Conservation (phyloP, 2,888 invertebrate species). For the Euphydryas editha region DNA sequence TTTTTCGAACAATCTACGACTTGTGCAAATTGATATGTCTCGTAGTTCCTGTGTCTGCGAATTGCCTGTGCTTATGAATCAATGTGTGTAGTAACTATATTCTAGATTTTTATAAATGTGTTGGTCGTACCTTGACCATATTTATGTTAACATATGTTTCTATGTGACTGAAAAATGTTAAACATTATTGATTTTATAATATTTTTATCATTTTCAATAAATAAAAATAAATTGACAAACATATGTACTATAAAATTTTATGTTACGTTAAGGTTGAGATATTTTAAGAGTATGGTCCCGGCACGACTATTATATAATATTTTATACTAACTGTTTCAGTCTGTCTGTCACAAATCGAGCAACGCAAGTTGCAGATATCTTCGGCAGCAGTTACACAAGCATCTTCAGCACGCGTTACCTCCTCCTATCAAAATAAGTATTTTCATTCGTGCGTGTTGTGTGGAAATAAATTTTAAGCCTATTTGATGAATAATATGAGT, state of each 20-base stretch:
- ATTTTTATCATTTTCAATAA: too few relatives aligned
- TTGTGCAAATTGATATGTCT: slow-evolving; percentile 52
- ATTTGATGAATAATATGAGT: too few relatives aligned
- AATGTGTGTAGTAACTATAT: neutral
- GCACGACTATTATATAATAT: slow-evolving; percentile 11
- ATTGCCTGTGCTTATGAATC: slow-evolving; percentile 27
- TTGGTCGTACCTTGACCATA: slow-evolving; percentile 5
- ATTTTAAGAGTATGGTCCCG: neutral
- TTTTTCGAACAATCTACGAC: slow-evolving; percentile 45
- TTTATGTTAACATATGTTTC: neutral
- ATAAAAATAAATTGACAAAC: too few relatives aligned
- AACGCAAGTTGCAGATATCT: slow-evolving; percentile 55
- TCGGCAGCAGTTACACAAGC: slow-evolving; percentile 62
- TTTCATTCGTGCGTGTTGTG: too few relatives aligned
- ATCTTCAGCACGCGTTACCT: slow-evolving; percentile 63
- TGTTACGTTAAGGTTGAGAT: too few relatives aligned
- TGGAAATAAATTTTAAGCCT: too few relatives aligned
- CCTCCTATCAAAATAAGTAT: slow-evolving; percentile 49
- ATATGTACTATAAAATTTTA: too few relatives aligned
- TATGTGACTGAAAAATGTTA: too few relatives aligned
- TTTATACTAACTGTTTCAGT: slow-evolving; percentile 63
- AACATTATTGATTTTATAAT: too few relatives aligned
- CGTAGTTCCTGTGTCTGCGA: slow-evolving; percentile 32
- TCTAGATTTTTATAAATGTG: neutral
- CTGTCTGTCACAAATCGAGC: slow-evolving; percentile 53